Evolutionary conservation across 2,888 invertebrate species (phyloP).

Genomic region (Nomada ferruginata): DNA sequence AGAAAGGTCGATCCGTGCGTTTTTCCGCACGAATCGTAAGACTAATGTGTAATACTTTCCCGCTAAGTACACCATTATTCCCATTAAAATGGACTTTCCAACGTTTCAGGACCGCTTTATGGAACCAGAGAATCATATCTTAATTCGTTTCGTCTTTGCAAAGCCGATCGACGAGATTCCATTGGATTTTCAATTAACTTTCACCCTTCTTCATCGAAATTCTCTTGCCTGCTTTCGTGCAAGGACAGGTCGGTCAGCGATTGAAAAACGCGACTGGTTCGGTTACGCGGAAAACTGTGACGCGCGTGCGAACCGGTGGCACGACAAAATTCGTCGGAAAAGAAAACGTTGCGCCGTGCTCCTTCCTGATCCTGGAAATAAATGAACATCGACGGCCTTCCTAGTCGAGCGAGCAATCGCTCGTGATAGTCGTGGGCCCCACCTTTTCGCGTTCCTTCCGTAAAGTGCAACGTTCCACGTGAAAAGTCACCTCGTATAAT

Average conservation of each 20-base stretch:
- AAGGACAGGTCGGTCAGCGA: slow-evolving; percentile 1
- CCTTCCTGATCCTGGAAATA: slow-evolving; percentile 57
- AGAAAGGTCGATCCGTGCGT: slow-evolving; percentile 23
- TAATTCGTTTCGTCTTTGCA: neutral
- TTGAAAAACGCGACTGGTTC: slow-evolving; percentile 3
- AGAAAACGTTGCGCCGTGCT: slow-evolving; percentile 31
- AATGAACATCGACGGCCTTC: slow-evolving; percentile 41
- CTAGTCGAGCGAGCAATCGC: slow-evolving; percentile 25
- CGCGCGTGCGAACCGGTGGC: slow-evolving; percentile 8
- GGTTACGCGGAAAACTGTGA: slow-evolving; percentile 14
- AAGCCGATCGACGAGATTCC: neutral
- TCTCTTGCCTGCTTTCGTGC: neutral
- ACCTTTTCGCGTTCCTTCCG: slow-evolving; percentile 68
- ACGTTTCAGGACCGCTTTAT: too few species aligned
- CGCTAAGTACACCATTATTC: neutral
- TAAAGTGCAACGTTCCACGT: slow-evolving; percentile 70
- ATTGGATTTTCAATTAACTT: neutral
- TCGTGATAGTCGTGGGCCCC: slow-evolving; percentile 54
- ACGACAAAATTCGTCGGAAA: neutral
- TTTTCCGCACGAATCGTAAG: slow-evolving; percentile 5
- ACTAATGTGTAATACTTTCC: neutral
- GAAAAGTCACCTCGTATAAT: slow-evolving; percentile 56
- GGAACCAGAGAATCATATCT: neutral
- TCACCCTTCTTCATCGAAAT: neutral
- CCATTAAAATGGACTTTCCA: slow-evolving; percentile 7